Conservation (phyloP, 2,888 invertebrate genomes). For the Chloroclysta siterata region DNA sequence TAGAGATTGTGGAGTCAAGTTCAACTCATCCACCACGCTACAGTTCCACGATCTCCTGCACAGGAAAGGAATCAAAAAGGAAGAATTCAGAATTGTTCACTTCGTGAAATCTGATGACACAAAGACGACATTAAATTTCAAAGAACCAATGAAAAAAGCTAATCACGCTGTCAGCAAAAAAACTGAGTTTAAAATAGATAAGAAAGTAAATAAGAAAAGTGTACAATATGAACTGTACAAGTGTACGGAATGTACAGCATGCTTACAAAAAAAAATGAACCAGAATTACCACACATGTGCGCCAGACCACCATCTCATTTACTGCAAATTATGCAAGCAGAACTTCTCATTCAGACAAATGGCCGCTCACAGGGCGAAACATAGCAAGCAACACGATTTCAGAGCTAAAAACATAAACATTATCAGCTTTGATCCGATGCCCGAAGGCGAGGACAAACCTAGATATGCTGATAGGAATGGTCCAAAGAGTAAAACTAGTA, state of each 20-base stretch:
- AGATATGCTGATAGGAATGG: neutral
- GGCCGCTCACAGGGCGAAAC: conserved; percentile 38
- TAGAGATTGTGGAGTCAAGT: conserved; percentile 27
- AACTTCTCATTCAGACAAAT: conserved; percentile 12
- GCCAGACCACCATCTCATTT: accelerated
- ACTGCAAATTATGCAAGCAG: conserved; percentile 39
- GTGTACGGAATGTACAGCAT: conserved; percentile 19
- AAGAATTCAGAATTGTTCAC: conserved; percentile 35
- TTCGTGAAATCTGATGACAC: conserved; percentile 25
- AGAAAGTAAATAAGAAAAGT: neutral
- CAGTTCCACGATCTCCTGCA: conserved; percentile 27
- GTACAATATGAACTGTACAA: conserved; percentile 18
- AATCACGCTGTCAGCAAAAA: neutral
- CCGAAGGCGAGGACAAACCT: neutral
- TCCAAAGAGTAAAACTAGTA: neutral
- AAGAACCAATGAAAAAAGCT: neutral
- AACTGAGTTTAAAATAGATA: conserved; percentile 1
- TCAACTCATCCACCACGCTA: conserved; percentile 20
- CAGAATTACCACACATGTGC: conserved; percentile 25
- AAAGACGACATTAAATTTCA: neutral
- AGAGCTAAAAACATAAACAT: conserved; percentile 20
- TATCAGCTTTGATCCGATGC: conserved; percentile 14
- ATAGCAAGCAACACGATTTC: conserved; percentile 33
- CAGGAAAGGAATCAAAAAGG: conserved; percentile 29
- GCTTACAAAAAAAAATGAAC: neutral